phyloP scores from a whole-genome alignment of 92 coral and sea anemone genomes.

The Micromussa lordhowensis region DNA sequence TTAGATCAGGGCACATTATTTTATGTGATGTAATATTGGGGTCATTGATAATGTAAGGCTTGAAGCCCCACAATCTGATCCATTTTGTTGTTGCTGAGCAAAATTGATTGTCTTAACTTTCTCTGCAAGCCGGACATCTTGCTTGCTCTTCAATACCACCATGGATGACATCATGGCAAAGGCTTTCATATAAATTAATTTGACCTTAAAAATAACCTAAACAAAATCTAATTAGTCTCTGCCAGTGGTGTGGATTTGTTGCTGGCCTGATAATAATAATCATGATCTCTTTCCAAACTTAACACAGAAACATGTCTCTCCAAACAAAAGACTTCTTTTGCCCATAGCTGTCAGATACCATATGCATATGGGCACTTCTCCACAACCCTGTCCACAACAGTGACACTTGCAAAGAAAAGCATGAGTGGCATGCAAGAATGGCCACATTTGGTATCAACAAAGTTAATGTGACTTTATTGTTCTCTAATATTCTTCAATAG shows the following conservation, averaged over 20 bases:
- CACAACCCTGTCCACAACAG: constrained; percentile 75
- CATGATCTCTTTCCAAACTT: constrained; percentile 49
- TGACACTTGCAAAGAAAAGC: constrained; percentile 67
- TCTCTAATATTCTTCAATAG: constrained; percentile 37
- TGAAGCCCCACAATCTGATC: too few species aligned
- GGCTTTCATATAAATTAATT: too few species aligned
- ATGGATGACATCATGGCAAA: too few species aligned
- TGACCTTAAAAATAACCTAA: neutral
- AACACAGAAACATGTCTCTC: constrained; percentile 3
- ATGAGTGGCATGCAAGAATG: constrained; percentile 80
- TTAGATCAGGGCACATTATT: too few species aligned
- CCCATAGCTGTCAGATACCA: constrained; percentile 34
- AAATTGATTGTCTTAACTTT: too few species aligned
- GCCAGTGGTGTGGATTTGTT: constrained; percentile 26
- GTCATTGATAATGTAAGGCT: too few species aligned
- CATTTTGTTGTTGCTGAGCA: too few species aligned
- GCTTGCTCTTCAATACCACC: too few species aligned
- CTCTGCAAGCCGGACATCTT: too few species aligned
- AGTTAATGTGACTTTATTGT: constrained; percentile 29
- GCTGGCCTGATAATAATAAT: constrained; percentile 53
- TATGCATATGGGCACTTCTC: constrained; percentile 66
- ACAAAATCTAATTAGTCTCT: constrained; percentile 41
- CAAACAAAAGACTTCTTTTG: constrained; percentile 38
- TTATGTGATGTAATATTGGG: too few species aligned
- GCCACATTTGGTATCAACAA: constrained; percentile 58